Conservation (phyloP, 2,888 invertebrate genomes). For the Ophion slaviceki region DNA sequence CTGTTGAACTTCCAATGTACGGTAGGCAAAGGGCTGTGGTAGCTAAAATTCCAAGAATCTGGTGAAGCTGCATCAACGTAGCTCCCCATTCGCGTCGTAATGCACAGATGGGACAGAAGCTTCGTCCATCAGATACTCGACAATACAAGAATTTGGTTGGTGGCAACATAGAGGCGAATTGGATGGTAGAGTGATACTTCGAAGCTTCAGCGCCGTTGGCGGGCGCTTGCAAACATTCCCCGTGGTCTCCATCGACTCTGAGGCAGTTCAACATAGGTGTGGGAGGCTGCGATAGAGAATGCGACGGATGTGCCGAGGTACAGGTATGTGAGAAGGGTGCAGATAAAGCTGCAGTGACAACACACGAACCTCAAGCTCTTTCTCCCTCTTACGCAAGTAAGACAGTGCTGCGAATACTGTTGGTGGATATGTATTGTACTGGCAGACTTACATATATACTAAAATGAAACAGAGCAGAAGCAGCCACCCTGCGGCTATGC, state of each 20-base stretch:
- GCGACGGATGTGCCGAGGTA: constrained; percentile 51
- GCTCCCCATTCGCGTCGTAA: constrained; percentile 6
- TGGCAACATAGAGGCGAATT: constrained; percentile 31
- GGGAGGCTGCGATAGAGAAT: constrained; percentile 44
- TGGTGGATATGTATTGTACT: constrained; percentile 35
- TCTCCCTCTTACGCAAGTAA: constrained; percentile 64
- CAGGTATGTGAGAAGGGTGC: constrained; percentile 32
- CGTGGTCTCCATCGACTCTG: constrained; percentile 52
- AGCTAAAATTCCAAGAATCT: constrained; percentile 60
- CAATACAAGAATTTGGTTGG: constrained; percentile 65
- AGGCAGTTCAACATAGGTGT: constrained; percentile 37
- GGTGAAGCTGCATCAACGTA: constrained; percentile 41
- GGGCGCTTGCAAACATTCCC: constrained; percentile 68
- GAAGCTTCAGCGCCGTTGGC: constrained; percentile 58
- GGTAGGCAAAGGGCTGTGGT: constrained; percentile 2
- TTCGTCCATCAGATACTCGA: constrained; percentile 50
- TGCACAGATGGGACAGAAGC: constrained; percentile 8
- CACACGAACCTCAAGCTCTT: constrained; percentile 59
- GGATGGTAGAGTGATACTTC: constrained; percentile 44
- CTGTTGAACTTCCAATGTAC: constrained; percentile 32
- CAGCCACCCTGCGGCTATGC: constrained; percentile 61
- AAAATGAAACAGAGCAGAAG: constrained; percentile 18
- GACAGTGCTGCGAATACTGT: constrained; percentile 44
- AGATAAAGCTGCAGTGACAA: constrained; percentile 43
- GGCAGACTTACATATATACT: constrained; percentile 12